Base-by-base conservation (phyloP, 2,113 vertebrate species). In the Ceyx margarethae region DNA sequence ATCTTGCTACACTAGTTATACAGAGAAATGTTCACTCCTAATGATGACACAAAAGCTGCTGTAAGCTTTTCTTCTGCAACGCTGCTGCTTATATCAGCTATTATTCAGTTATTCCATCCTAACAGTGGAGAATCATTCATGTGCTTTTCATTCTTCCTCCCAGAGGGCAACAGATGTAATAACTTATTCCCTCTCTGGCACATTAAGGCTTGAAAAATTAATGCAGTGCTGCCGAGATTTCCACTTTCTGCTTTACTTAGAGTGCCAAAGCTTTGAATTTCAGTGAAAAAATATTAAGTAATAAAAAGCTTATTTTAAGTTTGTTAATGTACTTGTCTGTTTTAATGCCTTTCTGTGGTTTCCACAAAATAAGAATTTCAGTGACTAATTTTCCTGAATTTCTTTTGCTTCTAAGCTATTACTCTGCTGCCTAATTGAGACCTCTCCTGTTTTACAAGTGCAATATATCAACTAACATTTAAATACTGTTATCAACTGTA, bases 131-230 rank as follows among this genome's bases (percentile, higher is more conserved):
- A 96, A 93, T 92, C 43, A 87, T 94, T 96, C 95, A 40, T 94
- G 94, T 87, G 93, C 94, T 96, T 96, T 96, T 96, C 95, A 96
- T 97, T 95, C 91, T 94, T 94, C 84, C 92, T 96, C 95, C 96
- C 96, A 97, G 96, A 97, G 96, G 95, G 95, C 95, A 96, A 95
- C 91, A 96, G 95, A 97, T 95, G 94, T 96, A 97, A 96, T 97
- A 96, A 96, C 89, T 97, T 96, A 97, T 96, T 97, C 95, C 92
- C 93, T 94, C 92, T 94, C 96, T 96, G 88, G 95, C 95, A 94
- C 95, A 97, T 96, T 96, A 97, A 91, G 81, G 81, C 94, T 95
- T 97, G 95, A 95, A 96, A 97, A 96, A 97, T 97, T 97, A 96
- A 97, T 96, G 95, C 87, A 73, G 85, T 3, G 26, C 91, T 94